Conservation (phyloP, 2,888 invertebrate species). For the Heteromyza rotundicornis region DNA sequence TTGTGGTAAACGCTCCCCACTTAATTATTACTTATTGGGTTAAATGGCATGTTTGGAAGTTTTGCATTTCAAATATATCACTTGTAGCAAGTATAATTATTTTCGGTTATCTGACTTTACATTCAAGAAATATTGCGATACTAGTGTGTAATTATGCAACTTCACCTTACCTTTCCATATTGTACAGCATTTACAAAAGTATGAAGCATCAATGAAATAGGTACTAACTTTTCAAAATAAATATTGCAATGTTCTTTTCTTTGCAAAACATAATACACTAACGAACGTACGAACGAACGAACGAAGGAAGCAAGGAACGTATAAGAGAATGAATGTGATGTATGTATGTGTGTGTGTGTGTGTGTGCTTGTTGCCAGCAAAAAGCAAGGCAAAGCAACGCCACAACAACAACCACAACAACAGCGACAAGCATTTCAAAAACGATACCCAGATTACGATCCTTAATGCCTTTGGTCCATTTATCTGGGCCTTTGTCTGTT, state of each 20-base stretch:
- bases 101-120: no score
- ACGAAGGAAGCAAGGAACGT: not conserved
- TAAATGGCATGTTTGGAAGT: no score
- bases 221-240: conserved; percentile 52
- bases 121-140: no score
- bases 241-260: conserved; percentile 29
- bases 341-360: conserved; percentile 14
- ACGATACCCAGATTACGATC: conserved; percentile 9
- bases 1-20: no score
- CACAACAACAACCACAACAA: conserved; percentile 14
- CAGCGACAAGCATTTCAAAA: conserved; percentile 13
- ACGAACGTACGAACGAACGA: conserved; percentile 16
- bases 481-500: conserved; percentile 62
- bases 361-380: conserved; percentile 17
- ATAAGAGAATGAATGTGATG: not conserved
- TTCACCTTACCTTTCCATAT: no score
- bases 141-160: no score
- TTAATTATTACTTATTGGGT: no score
- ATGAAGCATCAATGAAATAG: no score
- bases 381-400: conserved; percentile 4
- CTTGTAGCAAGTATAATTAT: no score
- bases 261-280: conserved; percentile 14
- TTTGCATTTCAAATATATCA: no score
- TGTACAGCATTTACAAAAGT: no score
- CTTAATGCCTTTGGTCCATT: conserved; percentile 54